Evolutionary conservation across 1,140 invertebrate genomes (phyloP).

Genomic region (Mesaphorura yosii): DNA sequence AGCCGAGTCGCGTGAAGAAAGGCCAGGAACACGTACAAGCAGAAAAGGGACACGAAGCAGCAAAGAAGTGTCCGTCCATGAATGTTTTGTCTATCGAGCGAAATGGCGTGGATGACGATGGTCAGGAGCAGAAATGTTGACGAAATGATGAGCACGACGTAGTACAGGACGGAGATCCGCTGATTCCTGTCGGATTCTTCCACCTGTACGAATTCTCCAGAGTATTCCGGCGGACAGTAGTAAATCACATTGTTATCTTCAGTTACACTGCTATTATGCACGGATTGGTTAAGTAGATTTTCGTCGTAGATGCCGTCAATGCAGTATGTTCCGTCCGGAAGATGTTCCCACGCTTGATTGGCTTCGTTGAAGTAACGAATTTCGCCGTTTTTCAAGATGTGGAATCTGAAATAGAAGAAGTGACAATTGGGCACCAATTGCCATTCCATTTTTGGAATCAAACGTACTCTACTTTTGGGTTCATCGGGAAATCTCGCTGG

Average conservation of each 20-base stretch:
- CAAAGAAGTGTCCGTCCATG: conserved; percentile 3
- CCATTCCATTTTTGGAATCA: too few species aligned
- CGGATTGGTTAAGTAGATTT: background rate
- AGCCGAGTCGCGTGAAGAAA: conserved; percentile 35
- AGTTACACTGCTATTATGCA: too few species aligned
- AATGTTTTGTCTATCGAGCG: background rate
- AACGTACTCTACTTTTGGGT: too few species aligned
- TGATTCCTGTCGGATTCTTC: background rate
- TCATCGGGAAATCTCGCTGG: too few species aligned
- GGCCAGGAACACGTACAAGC: conserved; percentile 32
- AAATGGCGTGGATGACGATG: background rate
- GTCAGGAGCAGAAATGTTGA: background rate
- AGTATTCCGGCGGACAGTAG: background rate
- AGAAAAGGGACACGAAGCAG: conserved; percentile 33
- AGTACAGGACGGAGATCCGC: background rate
- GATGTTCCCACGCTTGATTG: background rate
- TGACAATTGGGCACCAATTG: too few species aligned
- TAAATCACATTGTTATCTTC: background rate
- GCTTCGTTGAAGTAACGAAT: background rate
- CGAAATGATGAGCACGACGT: background rate
- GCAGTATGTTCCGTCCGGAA: background rate
- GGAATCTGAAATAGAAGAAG: background rate
- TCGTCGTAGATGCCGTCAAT: background rate
- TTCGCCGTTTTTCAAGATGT: background rate
- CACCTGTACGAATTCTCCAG: background rate